Percentiles rank a stretch among this genome's conserved stretches.
Evolutionary conservation across 2,113 vertebrate genomes (phyloP).

Genomic region (Meles meles): DNA sequence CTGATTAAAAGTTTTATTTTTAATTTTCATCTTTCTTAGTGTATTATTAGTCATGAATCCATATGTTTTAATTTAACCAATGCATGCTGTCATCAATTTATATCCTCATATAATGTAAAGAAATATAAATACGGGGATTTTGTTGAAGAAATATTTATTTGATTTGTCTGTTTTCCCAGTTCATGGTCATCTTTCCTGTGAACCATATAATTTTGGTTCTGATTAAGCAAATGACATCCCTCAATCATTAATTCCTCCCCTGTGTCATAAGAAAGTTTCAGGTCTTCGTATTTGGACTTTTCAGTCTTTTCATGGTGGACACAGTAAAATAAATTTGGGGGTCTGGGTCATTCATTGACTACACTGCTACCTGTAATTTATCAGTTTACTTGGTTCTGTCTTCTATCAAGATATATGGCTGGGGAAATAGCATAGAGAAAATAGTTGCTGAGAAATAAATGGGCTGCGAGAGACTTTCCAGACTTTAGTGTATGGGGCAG

Average conservation of each 20-base stretch:
- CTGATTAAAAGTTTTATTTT: background rate
- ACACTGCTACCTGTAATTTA: background rate
- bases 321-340: background rate
- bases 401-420: background rate
- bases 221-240: background rate
- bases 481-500: background rate
- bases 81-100: background rate
- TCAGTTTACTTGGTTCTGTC: background rate
- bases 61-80: background rate
- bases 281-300: background rate
- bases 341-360: background rate
- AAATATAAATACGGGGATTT: background rate
- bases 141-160: background rate
- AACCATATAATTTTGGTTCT: background rate
- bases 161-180: background rate
- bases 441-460: slow-evolving; percentile 7
- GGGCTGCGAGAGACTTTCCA: background rate
- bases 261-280: background rate
- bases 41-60: background rate
- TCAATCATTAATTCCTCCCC: background rate
- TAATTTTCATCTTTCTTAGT: background rate
- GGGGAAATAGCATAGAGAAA: background rate
- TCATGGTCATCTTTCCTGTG: background rate
- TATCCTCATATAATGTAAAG: background rate
- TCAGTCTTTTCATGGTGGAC: background rate